These are phyloP conservation scores for Zhuqinia jingwanae DNA, from an alignment of 2,888 invertebrate species.

Conservation along the genomic window DNA sequence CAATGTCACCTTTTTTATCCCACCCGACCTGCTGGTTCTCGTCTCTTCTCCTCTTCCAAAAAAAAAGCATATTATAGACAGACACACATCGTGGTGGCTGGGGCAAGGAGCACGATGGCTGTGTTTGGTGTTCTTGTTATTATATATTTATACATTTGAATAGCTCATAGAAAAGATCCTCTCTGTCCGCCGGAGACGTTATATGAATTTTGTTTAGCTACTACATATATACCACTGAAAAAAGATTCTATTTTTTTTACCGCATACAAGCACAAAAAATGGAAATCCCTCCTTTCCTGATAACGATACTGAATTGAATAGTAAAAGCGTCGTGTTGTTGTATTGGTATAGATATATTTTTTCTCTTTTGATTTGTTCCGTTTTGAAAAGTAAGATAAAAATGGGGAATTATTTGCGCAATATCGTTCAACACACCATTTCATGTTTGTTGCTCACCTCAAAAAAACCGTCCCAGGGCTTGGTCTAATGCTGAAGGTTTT, in stretches of 20 bases:
- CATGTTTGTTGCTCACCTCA: slow-evolving; percentile 35
- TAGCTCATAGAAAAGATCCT: not conserved
- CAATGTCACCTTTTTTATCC: slow-evolving; percentile 53
- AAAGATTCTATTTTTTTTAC: slow-evolving; percentile 36
- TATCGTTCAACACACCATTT: slow-evolving; percentile 15
- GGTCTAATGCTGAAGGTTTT: not conserved
- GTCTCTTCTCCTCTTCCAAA: not conserved
- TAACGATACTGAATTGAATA: not conserved
- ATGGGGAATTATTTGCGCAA: slow-evolving; percentile 60
- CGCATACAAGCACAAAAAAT: slow-evolving; percentile 35
- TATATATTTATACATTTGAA: slow-evolving; percentile 3
- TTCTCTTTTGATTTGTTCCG: not conserved
- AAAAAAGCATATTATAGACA: not conserved
- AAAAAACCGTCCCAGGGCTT: slow-evolving; percentile 43
- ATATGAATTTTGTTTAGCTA: too few species aligned
- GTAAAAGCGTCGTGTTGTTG: slow-evolving; percentile 27
- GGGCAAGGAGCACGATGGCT: not conserved
- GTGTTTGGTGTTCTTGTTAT: not conserved
- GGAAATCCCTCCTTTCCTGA: slow-evolving; percentile 21
- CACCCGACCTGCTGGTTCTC: not conserved
- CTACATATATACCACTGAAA: slow-evolving; percentile 4
- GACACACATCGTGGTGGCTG: too few species aligned
- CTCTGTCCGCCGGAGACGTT: not conserved
- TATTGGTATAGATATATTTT: too few species aligned
- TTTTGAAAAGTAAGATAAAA: slow-evolving; percentile 51